Evolutionary conservation across 1,140 invertebrate genomes (phyloP), one percentile per base, ranked within the genome.

Genomic region (Hylaeus anthracinus): DNA sequence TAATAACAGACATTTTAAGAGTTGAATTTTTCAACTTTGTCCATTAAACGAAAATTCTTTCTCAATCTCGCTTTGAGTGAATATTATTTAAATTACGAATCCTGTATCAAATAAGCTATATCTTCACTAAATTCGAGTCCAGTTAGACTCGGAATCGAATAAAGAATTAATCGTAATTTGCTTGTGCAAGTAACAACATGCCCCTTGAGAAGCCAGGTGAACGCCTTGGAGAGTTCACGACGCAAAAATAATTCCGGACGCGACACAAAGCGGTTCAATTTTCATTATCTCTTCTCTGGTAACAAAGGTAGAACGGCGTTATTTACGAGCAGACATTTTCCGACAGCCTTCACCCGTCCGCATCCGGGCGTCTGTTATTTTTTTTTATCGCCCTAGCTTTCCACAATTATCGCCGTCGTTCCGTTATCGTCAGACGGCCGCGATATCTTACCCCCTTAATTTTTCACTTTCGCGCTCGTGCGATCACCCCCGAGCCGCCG

Each of bases 321-420:
- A 79, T 79, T 79, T 79, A 77, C 37, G 55, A 43, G n/a, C 26
- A 39, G 39, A 37, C 65, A 56, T 63, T 43, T 15, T 37, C 69
- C 41, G 76, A 64, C 76, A 55, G 51, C n/a, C 60, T 37, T 72
- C 69, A 53, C n/a, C 74, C 41, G 70, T 48, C 26, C 41, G 63
- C 51, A 64, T 45, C 67, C 48, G 69, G 60, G 55, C 69, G 76
- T 79, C 72, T 79, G 76, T 79, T 79, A 79, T 43, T 72, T 79
- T 43, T 72, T 79, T 79, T 79, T 79, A 79, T 79, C 76, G 61
- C 51, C 26, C 26, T 14, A 26, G 12, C 69, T 72, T 79, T 64
- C 76, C 76, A 70, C 76, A 79, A 79, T 79, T 79, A 79, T 79
- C 76, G 41, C 69, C 48, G 60, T 43, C 39, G 60, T 79, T 55